Conservation (phyloP, 2,888 invertebrate genomes). For the Diplolepis rosae region DNA sequence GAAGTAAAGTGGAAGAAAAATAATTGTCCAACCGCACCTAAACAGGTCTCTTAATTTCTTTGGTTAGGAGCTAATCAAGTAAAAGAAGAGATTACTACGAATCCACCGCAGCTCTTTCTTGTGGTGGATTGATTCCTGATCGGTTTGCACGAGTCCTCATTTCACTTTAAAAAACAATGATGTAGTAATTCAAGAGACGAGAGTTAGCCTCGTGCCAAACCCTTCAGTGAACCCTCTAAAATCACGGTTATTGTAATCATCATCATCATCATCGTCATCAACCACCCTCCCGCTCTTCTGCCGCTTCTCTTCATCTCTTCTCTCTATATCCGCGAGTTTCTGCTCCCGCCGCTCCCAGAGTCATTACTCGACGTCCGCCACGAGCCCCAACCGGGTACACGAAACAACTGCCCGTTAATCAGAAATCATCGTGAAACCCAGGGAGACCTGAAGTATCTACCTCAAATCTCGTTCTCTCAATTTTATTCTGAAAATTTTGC, state of each 20-base stretch:
- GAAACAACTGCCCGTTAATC: constrained; percentile 73
- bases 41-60: constrained; percentile 14
- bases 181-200: constrained; percentile 38
- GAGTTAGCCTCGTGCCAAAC: constrained; percentile 23
- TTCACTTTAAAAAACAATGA: constrained; percentile 27
- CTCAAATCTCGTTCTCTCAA: constrained; percentile 31
- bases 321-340: constrained; percentile 56
- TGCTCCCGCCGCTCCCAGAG: constrained; percentile 67
- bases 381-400: constrained; percentile 63
- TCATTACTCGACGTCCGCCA: constrained; percentile 72
- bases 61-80: neutral
- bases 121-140: constrained; percentile 26
- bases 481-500: constrained; percentile 10
- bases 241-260: constrained; percentile 60
- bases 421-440: constrained; percentile 68
- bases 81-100: neutral
- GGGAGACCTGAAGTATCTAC: constrained; percentile 41
- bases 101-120: neutral
- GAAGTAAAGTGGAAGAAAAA: neutral
- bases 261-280: constrained; percentile 53
- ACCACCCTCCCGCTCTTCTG: constrained; percentile 44
- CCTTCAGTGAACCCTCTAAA: constrained; percentile 46
- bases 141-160: constrained; percentile 9
- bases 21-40: constrained; percentile 10
- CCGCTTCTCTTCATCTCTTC: constrained; percentile 45